These are phyloP conservation scores for Conistra vaccinii DNA, from an alignment of 2,888 invertebrate genomes.

Conservation along the genomic window DNA sequence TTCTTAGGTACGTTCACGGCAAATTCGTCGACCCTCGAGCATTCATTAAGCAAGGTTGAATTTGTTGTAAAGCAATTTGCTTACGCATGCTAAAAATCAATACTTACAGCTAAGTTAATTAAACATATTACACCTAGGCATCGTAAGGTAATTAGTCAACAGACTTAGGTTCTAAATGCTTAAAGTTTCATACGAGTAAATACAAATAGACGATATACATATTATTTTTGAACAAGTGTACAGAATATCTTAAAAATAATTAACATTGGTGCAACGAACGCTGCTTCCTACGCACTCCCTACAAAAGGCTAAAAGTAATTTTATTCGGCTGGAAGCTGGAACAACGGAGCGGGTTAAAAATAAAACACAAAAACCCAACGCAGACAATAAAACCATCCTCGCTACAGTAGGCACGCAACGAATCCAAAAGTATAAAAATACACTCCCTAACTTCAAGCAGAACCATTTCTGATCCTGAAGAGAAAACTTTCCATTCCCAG, in stretches of 20 bases:
- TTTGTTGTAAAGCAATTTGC: conserved; percentile 55
- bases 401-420: conserved; percentile 18
- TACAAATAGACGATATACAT: not conserved
- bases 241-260: conserved; percentile 28
- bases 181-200: not conserved
- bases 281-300: conserved; percentile 14
- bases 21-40: conserved; percentile 53
- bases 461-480: conserved; percentile 19
- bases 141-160: conserved; percentile 39
- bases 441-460: not conserved
- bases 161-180: conserved; percentile 4
- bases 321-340: conserved; percentile 40
- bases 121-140: conserved; percentile 27
- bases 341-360: conserved; percentile 52
- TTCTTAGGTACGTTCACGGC: conserved; percentile 49
- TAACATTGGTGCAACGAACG: conserved; percentile 11
- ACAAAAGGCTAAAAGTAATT: conserved; percentile 31
- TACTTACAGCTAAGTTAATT: conserved; percentile 61
- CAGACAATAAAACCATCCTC: conserved; percentile 45
- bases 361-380: conserved; percentile 42
- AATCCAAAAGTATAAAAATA: conserved; percentile 61
- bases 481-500: conserved; percentile 42
- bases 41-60: conserved; percentile 58
- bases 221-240: not conserved
- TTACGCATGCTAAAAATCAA: conserved; percentile 61